phyloP scores from a whole-genome alignment of 1,140 invertebrate genomes.

The Drosophila willistoni region DNA sequence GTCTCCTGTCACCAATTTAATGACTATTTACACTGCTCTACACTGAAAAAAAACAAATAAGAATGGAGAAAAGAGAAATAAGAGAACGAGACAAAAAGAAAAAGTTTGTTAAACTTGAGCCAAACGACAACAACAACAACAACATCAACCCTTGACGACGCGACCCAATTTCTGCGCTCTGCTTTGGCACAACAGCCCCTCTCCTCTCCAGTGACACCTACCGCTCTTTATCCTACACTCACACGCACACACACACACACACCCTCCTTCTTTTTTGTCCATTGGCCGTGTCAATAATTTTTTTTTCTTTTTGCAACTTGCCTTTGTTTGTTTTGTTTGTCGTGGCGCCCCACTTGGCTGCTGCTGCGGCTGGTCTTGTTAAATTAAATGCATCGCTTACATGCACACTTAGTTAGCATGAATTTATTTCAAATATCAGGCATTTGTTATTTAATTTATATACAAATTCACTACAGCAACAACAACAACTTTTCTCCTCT shows the following conservation, averaged over 20 bases:
- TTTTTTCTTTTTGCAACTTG: slow-evolving; percentile 22
- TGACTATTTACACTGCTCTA: slow-evolving; percentile 3
- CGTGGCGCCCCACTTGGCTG: slow-evolving; percentile 27
- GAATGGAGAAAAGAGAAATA: slow-evolving; percentile 18
- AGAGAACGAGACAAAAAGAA: slow-evolving; percentile 24
- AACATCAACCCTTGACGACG: slow-evolving; percentile 34
- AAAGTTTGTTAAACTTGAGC: slow-evolving; percentile 16
- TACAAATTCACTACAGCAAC: slow-evolving; percentile 4
- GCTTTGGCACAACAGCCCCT: slow-evolving; percentile 54
- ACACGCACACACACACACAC: neutral
- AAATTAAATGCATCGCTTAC: slow-evolving; percentile 29
- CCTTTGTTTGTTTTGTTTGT: slow-evolving; percentile 42
- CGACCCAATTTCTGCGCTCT: slow-evolving; percentile 74
- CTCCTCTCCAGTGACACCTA: neutral
- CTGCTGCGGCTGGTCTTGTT: slow-evolving; percentile 32
- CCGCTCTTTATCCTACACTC: neutral
- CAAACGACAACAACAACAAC: slow-evolving; percentile 25
- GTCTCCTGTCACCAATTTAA: slow-evolving; percentile 1
- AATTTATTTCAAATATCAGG: slow-evolving; percentile 5
- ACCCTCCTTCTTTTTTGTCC: neutral
- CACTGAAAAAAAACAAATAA: neutral
- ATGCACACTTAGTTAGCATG: slow-evolving; percentile 22
- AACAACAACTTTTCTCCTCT: slow-evolving; percentile 12
- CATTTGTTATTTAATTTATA: slow-evolving; percentile 17
- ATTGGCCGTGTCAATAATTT: slow-evolving; percentile 14